Evolutionary conservation across 2,888 invertebrate genomes (phyloP).

Genomic region (Ectemnius continuus): DNA sequence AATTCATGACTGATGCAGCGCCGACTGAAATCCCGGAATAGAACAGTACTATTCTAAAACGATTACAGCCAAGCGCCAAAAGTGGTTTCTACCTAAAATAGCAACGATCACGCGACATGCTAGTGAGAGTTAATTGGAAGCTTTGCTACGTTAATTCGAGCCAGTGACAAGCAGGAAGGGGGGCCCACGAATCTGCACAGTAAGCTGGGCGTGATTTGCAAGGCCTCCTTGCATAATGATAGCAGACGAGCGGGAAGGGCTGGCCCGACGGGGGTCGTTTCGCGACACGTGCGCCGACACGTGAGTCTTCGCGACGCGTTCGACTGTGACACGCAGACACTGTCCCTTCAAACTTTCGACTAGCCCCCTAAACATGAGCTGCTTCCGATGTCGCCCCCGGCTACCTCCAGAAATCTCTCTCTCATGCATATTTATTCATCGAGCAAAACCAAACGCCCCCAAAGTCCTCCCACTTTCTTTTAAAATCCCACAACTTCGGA

Average conservation of each 20-base stretch:
- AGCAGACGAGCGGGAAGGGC: conserved; percentile 53
- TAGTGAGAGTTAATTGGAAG: conserved; percentile 61
- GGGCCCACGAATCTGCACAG: conserved; percentile 51
- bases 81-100: conserved; percentile 19
- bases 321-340: conserved; percentile 68
- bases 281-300: conserved; percentile 74
- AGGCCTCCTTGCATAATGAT: conserved; percentile 69
- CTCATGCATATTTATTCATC: conserved; percentile 33
- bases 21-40: too few species aligned
- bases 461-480: not conserved
- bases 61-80: not conserved
- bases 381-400: conserved; percentile 13
- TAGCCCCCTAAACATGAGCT: conserved; percentile 20
- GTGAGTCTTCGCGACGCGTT: conserved; percentile 73
- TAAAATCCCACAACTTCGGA: not conserved
- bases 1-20: too few species aligned
- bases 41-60: too few species aligned
- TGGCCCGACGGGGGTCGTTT: conserved; percentile 63
- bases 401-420: not conserved
- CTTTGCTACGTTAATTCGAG: conserved; percentile 62
- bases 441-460: not conserved
- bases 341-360: conserved; percentile 42
- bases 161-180: conserved; percentile 45
- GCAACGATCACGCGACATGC: conserved; percentile 36
- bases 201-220: conserved; percentile 71